These are phyloP conservation scores for human DNA, from an alignment of 2,113 vertebrate genomes.

Conservation along the genomic window DNA sequence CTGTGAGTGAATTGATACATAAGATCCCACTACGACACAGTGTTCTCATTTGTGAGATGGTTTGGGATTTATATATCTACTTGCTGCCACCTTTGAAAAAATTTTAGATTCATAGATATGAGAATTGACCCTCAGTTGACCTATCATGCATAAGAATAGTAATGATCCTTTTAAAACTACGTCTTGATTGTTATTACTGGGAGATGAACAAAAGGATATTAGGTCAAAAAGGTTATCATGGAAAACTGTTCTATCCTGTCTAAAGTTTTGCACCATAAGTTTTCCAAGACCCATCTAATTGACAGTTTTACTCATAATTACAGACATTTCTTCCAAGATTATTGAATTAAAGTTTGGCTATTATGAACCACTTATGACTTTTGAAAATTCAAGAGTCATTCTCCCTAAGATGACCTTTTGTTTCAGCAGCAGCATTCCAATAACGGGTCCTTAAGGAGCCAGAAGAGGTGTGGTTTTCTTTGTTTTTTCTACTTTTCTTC, in stretches of 20 bases:
- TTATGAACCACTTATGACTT: conserved; percentile 51
- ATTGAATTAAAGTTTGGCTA: conserved; percentile 49
- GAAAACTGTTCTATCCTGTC: conserved; percentile 13
- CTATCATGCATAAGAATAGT: background rate
- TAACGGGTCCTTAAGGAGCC: background rate
- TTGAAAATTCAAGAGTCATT: conserved; percentile 47
- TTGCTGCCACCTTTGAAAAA: background rate
- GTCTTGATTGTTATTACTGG: background rate
- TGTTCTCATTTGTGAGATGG: background rate
- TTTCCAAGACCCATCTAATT: background rate
- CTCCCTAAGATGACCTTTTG: conserved; percentile 19
- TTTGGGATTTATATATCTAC: background rate
- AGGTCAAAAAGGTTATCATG: conserved; percentile 4
- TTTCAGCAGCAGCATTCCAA: background rate
- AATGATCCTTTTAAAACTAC: conserved; percentile 1
- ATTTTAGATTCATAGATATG: background rate
- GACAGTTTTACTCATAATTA: background rate
- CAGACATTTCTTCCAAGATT: background rate
- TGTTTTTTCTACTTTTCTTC: conserved; percentile 30
- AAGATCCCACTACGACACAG: background rate
- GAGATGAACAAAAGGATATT: conserved; percentile 38
- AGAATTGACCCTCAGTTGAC: background rate
- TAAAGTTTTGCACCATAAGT: conserved; percentile 19
- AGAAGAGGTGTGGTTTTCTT: background rate
- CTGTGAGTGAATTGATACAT: background rate